Conservation (phyloP, 2,113 vertebrate species). For the Xenopus borealis region DNA sequence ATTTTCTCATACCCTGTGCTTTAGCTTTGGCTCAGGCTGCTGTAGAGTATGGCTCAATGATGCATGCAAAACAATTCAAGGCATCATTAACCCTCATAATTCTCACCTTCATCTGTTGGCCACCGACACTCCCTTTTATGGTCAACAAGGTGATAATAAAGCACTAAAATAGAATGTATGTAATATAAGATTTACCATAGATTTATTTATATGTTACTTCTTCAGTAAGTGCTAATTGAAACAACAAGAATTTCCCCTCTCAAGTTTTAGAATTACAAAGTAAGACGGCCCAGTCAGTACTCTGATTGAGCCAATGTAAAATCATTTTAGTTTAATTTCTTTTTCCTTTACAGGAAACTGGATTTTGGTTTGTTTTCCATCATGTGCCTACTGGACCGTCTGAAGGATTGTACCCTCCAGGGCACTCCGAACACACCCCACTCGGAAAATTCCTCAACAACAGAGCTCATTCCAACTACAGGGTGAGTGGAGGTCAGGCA, state of each 20-base stretch:
- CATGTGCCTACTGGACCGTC: slow-evolving; percentile 92
- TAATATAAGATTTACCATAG: not conserved
- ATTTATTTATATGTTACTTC: not conserved
- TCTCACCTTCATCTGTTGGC: slow-evolving; percentile 34
- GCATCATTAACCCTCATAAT: slow-evolving; percentile 28
- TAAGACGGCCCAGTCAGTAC: not conserved
- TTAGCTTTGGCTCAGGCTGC: slow-evolving; percentile 8
- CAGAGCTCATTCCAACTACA: slow-evolving; percentile 93
- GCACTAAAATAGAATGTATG: not conserved
- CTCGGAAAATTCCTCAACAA: slow-evolving; percentile 91
- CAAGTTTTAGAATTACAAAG: too few species aligned
- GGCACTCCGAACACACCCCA: slow-evolving; percentile 84
- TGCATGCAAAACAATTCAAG: slow-evolving; percentile 7
- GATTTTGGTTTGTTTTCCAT: slow-evolving; percentile 96
- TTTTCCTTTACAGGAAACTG: slow-evolving; percentile 78
- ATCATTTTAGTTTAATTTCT: not conserved
- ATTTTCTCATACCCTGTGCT: slow-evolving; percentile 20
- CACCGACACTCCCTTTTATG: slow-evolving; percentile 14
- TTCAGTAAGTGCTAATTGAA: not conserved
- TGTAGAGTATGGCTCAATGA: slow-evolving; percentile 11
- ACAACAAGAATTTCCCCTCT: not conserved
- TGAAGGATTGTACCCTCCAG: slow-evolving; percentile 83
- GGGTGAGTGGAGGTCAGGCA: slow-evolving; percentile 69
- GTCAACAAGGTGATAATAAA: slow-evolving; percentile 17
- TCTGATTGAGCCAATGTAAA: not conserved